These are phyloP conservation scores for Lycodopsis pacificus DNA, from an alignment of 2,797 vertebrate genomes.

Conservation along the genomic window DNA sequence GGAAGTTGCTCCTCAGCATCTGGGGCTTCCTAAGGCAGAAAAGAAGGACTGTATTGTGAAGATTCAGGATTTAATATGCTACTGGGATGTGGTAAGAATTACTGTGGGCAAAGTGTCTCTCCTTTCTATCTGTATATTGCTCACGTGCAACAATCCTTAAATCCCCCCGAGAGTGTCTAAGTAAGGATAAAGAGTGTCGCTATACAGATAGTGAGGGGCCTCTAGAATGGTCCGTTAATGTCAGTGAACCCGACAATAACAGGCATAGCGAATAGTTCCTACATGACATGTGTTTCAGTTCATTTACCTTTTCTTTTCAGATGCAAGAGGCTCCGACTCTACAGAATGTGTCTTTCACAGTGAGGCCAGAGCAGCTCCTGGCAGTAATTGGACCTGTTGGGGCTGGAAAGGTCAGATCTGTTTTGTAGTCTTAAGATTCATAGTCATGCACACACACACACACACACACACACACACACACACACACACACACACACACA, in stretches of 20 bases:
- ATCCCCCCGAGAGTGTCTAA: neutral
- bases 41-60: constrained; percentile 84
- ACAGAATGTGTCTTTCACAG: constrained; percentile 87
- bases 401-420: constrained; percentile 86
- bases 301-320: constrained; percentile 62
- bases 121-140: neutral
- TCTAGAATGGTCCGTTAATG: neutral
- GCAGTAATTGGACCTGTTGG: constrained; percentile 95
- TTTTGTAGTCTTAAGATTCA: constrained; percentile 23
- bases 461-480: neutral
- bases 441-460: neutral
- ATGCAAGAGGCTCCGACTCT: constrained; percentile 88
- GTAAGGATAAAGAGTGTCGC: neutral
- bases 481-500: neutral
- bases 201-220: constrained; percentile 6
- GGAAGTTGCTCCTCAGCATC: constrained; percentile 82
- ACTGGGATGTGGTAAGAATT: constrained; percentile 91
- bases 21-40: constrained; percentile 69
- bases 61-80: constrained; percentile 89
- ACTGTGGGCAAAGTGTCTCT: neutral
- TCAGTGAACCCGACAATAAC: neutral
- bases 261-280: neutral
- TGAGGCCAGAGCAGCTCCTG: constrained; percentile 88
- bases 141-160: constrained; percentile 6
- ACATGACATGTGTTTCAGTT: neutral